Evolutionary conservation across 2,888 invertebrate genomes (phyloP).

Genomic region (Argyra leucocephala): DNA sequence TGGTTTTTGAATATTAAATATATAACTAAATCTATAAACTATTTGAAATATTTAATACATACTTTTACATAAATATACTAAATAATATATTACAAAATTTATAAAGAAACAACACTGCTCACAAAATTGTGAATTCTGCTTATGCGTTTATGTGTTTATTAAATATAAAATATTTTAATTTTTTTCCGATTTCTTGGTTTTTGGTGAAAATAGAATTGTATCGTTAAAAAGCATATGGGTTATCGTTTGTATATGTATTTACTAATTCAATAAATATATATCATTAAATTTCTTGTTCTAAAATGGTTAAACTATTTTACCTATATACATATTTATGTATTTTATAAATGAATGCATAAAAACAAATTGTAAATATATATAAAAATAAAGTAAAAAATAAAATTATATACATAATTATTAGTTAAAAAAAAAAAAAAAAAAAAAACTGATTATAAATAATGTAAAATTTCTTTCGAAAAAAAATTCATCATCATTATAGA

Average conservation of each 20-base stretch:
- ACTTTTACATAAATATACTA: too few relatives aligned
- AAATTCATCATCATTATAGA: neutral
- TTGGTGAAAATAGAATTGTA: too few relatives aligned
- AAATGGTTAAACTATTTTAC: neutral
- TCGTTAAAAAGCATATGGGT: neutral
- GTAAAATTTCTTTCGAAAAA: neutral
- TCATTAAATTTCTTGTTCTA: neutral
- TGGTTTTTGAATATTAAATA: too few relatives aligned
- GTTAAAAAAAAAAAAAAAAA: neutral
- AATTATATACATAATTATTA: neutral
- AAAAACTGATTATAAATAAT: neutral
- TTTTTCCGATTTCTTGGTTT: neutral
- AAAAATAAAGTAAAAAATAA: neutral
- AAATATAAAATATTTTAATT: too few relatives aligned
- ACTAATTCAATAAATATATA: neutral
- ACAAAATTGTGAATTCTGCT: constrained; percentile 1
- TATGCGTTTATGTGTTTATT: neutral
- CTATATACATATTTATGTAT: neutral
- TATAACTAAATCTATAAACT: too few relatives aligned
- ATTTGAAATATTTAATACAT: too few relatives aligned
- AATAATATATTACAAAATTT: neutral
- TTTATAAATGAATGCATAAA: neutral
- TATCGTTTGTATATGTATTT: neutral
- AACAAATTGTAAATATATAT: neutral
- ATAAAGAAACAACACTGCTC: neutral